These are phyloP conservation scores for Solen grandis DNA, from an alignment of 1,140 invertebrate species.

Conservation along the genomic window DNA sequence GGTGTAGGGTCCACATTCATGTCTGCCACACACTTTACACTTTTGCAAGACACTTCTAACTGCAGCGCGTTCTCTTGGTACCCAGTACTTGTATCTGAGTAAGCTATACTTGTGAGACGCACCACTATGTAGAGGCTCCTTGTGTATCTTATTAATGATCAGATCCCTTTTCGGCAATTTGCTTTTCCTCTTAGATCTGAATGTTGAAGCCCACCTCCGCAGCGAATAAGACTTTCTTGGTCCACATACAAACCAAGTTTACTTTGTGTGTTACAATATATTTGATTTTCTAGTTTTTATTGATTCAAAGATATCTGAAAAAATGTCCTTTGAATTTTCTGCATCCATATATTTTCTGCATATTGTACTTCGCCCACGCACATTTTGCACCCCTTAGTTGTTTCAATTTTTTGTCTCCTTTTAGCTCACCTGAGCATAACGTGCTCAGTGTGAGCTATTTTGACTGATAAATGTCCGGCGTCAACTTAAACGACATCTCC, in stretches of 20 bases:
- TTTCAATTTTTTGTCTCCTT: too few species aligned
- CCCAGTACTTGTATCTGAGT: too few species aligned
- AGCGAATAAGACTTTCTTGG: neutral
- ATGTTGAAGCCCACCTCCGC: neutral
- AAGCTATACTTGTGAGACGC: neutral
- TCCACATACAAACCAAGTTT: slow-evolving; percentile 13
- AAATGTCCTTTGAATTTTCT: too few species aligned
- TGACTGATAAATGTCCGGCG: too few species aligned
- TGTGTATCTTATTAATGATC: slow-evolving; percentile 5
- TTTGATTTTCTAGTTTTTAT: too few species aligned
- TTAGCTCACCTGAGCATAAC: too few species aligned
- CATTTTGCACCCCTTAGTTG: too few species aligned
- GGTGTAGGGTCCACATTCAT: slow-evolving; percentile 1
- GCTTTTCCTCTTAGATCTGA: neutral
- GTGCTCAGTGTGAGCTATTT: too few species aligned
- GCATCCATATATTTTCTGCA: too few species aligned
- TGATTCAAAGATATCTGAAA: too few species aligned
- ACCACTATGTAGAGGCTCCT: slow-evolving; percentile 10
- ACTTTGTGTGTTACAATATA: neutral
- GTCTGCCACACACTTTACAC: neutral
- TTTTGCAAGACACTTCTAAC: neutral
- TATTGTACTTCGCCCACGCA: too few species aligned
- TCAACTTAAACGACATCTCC: too few species aligned
- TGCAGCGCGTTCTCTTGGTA: slow-evolving; percentile 1
- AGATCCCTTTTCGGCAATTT: neutral